These are phyloP conservation scores for Gastrophysa polygoni DNA, from an alignment of 2,888 invertebrate species.

Conservation along the genomic window DNA sequence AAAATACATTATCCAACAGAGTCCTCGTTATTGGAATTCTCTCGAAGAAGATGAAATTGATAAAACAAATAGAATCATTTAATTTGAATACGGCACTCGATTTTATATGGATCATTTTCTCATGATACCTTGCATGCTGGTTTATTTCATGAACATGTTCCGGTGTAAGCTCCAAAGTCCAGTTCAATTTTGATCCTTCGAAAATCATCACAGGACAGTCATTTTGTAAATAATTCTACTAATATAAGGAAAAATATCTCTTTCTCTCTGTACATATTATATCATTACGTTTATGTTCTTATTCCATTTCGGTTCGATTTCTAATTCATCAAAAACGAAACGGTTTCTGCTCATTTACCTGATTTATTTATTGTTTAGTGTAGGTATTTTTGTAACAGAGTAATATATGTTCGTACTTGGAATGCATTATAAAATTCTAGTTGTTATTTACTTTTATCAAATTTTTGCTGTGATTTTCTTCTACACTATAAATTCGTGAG, in stretches of 20 bases:
- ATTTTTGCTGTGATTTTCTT: too few species aligned
- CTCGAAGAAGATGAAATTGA: too few species aligned
- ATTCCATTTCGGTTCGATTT: neutral
- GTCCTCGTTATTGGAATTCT: neutral
- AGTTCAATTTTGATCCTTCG: neutral
- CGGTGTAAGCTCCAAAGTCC: too few species aligned
- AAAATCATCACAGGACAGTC: neutral
- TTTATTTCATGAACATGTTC: too few species aligned
- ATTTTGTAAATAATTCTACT: slow-evolving; percentile 1
- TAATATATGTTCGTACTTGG: too few species aligned
- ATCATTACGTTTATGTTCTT: neutral
- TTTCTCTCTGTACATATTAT: neutral
- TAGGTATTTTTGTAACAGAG: neutral
- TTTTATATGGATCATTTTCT: too few species aligned
- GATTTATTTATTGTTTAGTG: neutral
- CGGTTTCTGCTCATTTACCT: neutral
- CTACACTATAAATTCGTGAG: too few species aligned
- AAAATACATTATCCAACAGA: neutral
- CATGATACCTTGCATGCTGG: too few species aligned
- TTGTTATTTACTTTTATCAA: too few species aligned
- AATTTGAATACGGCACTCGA: too few species aligned
- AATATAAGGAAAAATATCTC: neutral
- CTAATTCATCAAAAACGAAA: neutral
- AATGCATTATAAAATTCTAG: too few species aligned
- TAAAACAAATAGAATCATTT: too few species aligned